These are phyloP conservation scores for Drosophila repleta DNA, from an alignment of 1,140 invertebrate genomes.

Conservation along the genomic window DNA sequence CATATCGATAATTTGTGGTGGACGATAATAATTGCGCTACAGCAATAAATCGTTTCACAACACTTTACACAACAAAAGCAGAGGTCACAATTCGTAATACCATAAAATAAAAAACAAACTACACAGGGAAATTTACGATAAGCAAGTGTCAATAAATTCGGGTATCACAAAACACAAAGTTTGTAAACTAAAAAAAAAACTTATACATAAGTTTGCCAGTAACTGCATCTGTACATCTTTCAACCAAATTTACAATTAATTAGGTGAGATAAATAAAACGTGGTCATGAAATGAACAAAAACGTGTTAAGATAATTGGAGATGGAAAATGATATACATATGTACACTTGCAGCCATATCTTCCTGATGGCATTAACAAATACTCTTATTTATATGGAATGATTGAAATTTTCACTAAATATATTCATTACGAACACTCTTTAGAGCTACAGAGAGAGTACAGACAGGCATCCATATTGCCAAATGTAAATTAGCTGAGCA, in stretches of 20 bases:
- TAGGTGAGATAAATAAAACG: conserved; percentile 56
- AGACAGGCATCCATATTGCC: neutral
- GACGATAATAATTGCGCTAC: neutral
- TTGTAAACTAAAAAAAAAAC: neutral
- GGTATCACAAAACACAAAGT: conserved; percentile 53
- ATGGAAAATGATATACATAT: conserved; percentile 4
- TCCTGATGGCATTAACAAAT: neutral
- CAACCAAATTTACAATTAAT: conserved; percentile 44
- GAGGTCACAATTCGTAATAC: conserved; percentile 27
- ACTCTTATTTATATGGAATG: neutral
- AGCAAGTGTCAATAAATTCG: conserved; percentile 56
- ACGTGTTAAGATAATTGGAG: conserved; percentile 30
- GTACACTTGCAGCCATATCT: conserved; percentile 27
- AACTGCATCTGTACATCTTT: conserved; percentile 24
- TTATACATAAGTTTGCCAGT: conserved; percentile 23
- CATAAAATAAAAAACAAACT: conserved; percentile 34
- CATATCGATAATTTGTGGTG: conserved; percentile 2
- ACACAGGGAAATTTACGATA: conserved; percentile 21
- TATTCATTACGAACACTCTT: too few species aligned
- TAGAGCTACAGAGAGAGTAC: conserved; percentile 38
- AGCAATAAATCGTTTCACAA: conserved; percentile 5
- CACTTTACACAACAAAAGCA: conserved; percentile 34
- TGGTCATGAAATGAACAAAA: conserved; percentile 30
- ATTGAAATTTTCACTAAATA: too few species aligned
- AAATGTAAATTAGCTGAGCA: too few species aligned